Conservation (phyloP, 1,140 invertebrate genomes). For the Paracyclopina nana region DNA sequence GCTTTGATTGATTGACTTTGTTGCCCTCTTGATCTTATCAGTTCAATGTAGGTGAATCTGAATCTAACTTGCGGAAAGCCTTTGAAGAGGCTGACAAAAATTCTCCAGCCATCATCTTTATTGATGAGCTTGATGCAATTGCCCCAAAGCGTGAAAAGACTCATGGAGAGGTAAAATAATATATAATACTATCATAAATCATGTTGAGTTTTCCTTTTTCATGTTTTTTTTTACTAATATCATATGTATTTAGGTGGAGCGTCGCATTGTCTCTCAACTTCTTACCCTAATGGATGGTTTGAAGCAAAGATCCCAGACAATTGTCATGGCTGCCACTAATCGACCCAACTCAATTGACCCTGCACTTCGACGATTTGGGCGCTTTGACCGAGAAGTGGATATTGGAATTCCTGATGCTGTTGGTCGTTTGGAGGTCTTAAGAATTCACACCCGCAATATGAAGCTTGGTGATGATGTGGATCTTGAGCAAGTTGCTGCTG, state of each 20-base stretch:
- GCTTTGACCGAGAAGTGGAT: slow-evolving; percentile 97
- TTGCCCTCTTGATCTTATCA: too few species aligned
- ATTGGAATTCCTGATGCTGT: slow-evolving; percentile 98
- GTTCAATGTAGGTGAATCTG: too few species aligned
- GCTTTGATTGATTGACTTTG: too few species aligned
- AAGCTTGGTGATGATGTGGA: slow-evolving; percentile 95
- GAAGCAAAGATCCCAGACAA: slow-evolving; percentile 93
- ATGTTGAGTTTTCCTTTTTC: too few species aligned
- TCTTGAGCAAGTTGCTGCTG: slow-evolving; percentile 90
- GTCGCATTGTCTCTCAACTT: slow-evolving; percentile 94
- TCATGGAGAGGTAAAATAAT: slow-evolving; percentile 95
- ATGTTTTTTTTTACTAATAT: too few species aligned
- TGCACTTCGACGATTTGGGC: slow-evolving; percentile 86
- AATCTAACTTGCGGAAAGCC: slow-evolving; percentile 88
- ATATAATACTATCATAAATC: too few species aligned
- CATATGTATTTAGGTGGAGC: too few species aligned
- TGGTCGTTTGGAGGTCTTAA: slow-evolving; percentile 84
- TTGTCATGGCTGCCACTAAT: slow-evolving; percentile 99
- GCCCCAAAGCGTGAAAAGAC: slow-evolving; percentile 99
- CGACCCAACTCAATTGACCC: slow-evolving; percentile 96
- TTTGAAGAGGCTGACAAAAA: slow-evolving; percentile 99
- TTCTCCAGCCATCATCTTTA: slow-evolving; percentile 97
- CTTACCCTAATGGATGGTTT: slow-evolving; percentile 98
- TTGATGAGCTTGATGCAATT: slow-evolving; percentile 99
- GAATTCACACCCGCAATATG: slow-evolving; percentile 99